Evolutionary conservation across 1,140 invertebrate genomes (phyloP), one percentile per base, ranked within the genome.

Genomic region (Zophobas morio): DNA sequence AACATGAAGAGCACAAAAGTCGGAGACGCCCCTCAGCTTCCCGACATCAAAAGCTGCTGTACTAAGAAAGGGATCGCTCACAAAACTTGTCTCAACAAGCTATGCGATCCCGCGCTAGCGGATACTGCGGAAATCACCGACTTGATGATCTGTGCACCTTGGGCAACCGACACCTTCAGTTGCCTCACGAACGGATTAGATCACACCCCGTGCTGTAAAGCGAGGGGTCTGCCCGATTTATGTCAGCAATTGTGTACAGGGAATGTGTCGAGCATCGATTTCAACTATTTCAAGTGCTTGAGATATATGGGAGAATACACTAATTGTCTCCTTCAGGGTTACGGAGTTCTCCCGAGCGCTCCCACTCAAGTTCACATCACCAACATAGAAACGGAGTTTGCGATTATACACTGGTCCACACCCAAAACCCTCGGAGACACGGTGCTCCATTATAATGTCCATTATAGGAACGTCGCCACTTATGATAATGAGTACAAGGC

Each of bases 141-240:
- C 85, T 87, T 95, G 80, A 95, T 96, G 92, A 94, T 95, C 37
- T 96, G 95, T 85, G 94, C 94, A 0, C 94, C 94, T 0, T 95
- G 93, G 93, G 93, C 94, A 0, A 89, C 91, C 0, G 90, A 92
- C 33, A 94, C 93, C 1, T 96, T 96, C 83, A 90, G 90, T 1
- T 96, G 95, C 83, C 87, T 96, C 63, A 91, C 93, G 8, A 94
- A 95, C 82, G 92, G 93, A 1, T 89, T 93, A 75, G 94, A 96
- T 87, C 94, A 96, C 86, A 93, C 93, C 0, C 91, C 93, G 0
- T 96, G 94, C 87, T 96, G 95, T 83, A 88, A 89, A 33, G 88
- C 92, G 0, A 87, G 93, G 40, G 94, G 94, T 0, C 88, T 96
- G 4, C 94, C 94, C 0, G 88, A 90, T 0, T 86, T 90, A 0